phyloP scores from a whole-genome alignment of 2,888 invertebrate species.

The Nomada goodeniana region DNA sequence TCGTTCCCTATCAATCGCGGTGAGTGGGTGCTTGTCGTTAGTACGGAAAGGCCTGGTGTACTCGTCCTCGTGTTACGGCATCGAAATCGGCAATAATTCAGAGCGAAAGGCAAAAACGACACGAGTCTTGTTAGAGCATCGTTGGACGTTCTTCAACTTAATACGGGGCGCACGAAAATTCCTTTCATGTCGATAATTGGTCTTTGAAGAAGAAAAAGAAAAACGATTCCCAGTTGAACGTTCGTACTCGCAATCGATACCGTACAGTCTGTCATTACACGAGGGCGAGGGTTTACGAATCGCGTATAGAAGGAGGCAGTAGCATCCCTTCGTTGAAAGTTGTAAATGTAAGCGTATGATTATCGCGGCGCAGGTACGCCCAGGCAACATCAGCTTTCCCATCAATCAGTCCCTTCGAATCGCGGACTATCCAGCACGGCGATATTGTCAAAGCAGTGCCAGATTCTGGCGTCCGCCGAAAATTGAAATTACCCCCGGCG shows the following conservation, averaged over 20 bases:
- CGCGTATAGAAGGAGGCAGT: constrained; percentile 56
- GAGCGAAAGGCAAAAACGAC: neutral
- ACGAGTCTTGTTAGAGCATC: neutral
- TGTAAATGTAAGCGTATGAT: constrained; percentile 68
- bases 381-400: constrained; percentile 64
- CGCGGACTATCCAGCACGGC: constrained; percentile 32
- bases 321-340: constrained; percentile 58
- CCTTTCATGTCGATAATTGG: constrained; percentile 36
- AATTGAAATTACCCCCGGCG: constrained; percentile 48
- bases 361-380: constrained; percentile 73
- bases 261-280: constrained; percentile 64
- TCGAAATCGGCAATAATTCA: neutral
- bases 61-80: too few species aligned
- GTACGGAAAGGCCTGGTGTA: too few species aligned
- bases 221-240: constrained; percentile 36
- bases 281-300: constrained; percentile 66
- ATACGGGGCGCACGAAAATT: constrained; percentile 9
- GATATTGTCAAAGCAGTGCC: constrained; percentile 37
- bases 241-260: constrained; percentile 31
- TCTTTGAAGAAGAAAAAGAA: neutral
- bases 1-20: neutral
- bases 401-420: constrained; percentile 68
- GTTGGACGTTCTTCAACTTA: neutral
- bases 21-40: constrained; percentile 7
- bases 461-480: constrained; percentile 15